These are phyloP conservation scores for Himantopus leucocephalus DNA, from an alignment of 2,113 vertebrate genomes.

Conservation along the genomic window DNA sequence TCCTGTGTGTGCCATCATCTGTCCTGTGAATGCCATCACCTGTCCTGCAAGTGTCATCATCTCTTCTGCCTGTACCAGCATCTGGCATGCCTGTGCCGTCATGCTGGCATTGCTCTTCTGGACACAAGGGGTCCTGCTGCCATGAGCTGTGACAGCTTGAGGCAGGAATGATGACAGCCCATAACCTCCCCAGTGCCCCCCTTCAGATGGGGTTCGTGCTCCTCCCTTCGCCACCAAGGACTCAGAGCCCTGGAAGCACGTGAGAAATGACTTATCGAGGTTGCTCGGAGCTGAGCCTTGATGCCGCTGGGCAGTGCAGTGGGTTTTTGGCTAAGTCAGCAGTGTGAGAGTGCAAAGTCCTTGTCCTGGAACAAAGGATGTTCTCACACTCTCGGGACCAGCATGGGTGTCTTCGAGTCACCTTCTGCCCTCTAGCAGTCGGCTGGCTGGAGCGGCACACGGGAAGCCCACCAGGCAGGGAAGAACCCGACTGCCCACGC, in stretches of 20 bases:
- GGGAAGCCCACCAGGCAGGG: background rate
- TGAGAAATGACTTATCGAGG: background rate
- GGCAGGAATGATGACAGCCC: background rate
- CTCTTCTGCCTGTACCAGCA: background rate
- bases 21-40: background rate
- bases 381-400: background rate
- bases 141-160: background rate
- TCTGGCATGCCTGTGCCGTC: background rate
- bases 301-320: background rate
- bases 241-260: rapidly evolving
- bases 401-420: background rate
- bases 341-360: background rate
- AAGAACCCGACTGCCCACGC: background rate
- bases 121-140: background rate
- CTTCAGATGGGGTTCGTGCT: background rate
- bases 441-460: background rate
- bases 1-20: background rate
- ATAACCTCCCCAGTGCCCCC: background rate
- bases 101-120: background rate
- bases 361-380: background rate
- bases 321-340: background rate
- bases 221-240: background rate
- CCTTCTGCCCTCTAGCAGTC: background rate
- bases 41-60: background rate
- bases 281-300: background rate